A percentile compares a stretch with the other conserved stretches of the same genome.
These are phyloP conservation scores for Agelastica alni DNA, from an alignment of 2,888 invertebrate genomes.

Conservation along the genomic window DNA sequence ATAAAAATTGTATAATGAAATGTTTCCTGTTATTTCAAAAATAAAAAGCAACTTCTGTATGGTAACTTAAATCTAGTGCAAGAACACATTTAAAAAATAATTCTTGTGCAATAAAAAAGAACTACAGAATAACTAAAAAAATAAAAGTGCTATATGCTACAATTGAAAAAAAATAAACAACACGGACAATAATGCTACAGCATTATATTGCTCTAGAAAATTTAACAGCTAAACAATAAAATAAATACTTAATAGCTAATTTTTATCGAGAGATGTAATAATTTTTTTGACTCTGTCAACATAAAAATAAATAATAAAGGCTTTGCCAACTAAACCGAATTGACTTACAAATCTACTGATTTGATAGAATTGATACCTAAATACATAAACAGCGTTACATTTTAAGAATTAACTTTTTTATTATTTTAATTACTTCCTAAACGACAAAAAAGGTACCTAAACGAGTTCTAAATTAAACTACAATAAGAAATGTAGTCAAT, in stretches of 20 bases:
- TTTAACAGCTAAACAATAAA: slow-evolving; percentile 17
- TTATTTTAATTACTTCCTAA: no score
- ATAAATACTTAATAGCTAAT: slow-evolving; percentile 21
- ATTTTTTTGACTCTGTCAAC: slow-evolving; percentile 33
- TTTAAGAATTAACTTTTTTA: no score
- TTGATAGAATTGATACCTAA: not conserved
- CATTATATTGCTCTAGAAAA: slow-evolving; percentile 28
- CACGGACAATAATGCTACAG: slow-evolving; percentile 23
- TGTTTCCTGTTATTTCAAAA: slow-evolving; percentile 25
- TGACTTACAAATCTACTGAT: slow-evolving; percentile 18
- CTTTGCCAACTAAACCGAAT: slow-evolving; percentile 29
- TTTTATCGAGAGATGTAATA: slow-evolving; percentile 19
- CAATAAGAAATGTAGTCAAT: no score
- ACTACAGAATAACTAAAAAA: slow-evolving; percentile 31
- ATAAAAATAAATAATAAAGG: slow-evolving; percentile 29
- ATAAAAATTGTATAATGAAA: no score
- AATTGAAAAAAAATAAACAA: slow-evolving; percentile 34
- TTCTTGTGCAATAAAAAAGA: slow-evolving; percentile 32
- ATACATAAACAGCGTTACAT: not conserved
- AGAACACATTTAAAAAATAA: slow-evolving; percentile 29
- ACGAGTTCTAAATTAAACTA: no score
- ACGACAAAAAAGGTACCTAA: no score
- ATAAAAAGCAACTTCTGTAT: slow-evolving; percentile 18
- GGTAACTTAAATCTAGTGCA: slow-evolving; percentile 37
- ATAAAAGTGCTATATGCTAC: slow-evolving; percentile 38